Base-by-base conservation (phyloP, 1,140 invertebrate species). In the Sitophilus oryzae region DNA sequence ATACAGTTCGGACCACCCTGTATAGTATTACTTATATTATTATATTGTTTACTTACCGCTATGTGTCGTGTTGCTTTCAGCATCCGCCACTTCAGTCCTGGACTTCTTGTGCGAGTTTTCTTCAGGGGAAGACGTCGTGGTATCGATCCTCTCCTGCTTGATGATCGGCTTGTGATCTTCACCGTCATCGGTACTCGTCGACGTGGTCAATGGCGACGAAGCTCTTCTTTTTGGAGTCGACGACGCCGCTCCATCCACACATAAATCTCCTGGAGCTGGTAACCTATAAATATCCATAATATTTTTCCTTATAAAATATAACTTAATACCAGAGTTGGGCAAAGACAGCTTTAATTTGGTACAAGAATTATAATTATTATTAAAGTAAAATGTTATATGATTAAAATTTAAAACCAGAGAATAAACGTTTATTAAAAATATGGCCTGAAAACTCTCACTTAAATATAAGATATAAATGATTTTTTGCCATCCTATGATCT, bases 41-140 rank as follows among this genome's bases (percentile, higher is more conserved):
- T n/a, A n/a, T n/a, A n/a, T n/a, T n/a, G n/a, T n/a, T n/a, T n/a
- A 79, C 86, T 88, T 75, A 92, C 89, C 89, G 73, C 86, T 89
- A 73, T 90, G 86, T 69, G 88, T 85, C 51, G 89, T 91, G 69
- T 92, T 93, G 22, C 88, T 88, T 72, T 90, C 88, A 34, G 88
- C 88, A 69, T 93, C 89, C 37, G 83, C 86, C 11, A 88, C 82
- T 71, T 88, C 86, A 25, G 84, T 88, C 70, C 87, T 82, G 20
- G 80, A 82, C 64, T 86, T 86, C 71, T 88, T 88, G 47, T 63
- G 59, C 23, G 62, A 60, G 58, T 63, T 70, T 25, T 67, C 65
- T 52, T 80, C 79, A 52, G 80, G 78, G 35, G 78, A 76, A 11
- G 76, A 80, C 0, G 74, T 74, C 47, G 80, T 79, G 1, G 79